phyloP scores from a whole-genome alignment of 1,140 invertebrate genomes.

The Hycleus phaleratus region DNA sequence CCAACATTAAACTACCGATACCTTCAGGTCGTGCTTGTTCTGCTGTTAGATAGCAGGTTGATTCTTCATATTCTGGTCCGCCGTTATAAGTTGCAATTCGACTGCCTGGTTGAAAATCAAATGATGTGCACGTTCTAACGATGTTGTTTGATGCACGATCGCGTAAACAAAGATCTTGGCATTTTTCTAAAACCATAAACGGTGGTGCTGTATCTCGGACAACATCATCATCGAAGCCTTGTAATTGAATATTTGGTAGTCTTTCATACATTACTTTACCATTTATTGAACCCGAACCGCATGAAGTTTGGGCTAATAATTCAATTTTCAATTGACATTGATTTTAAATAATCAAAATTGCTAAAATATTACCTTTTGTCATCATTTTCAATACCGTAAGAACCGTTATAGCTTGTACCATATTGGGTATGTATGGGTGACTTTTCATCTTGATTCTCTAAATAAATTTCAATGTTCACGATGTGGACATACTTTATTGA shows the following conservation, averaged over 20 bases:
- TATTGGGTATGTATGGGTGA: slow-evolving; percentile 51
- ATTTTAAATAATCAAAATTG: background rate
- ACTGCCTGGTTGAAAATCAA: slow-evolving; percentile 83
- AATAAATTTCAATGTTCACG: slow-evolving; percentile 22
- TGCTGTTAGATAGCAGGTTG: slow-evolving; percentile 77
- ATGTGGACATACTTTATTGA: slow-evolving; percentile 41
- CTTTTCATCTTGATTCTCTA: slow-evolving; percentile 51
- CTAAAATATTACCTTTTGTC: slow-evolving; percentile 61
- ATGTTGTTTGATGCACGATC: slow-evolving; percentile 74
- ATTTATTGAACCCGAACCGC: slow-evolving; percentile 66
- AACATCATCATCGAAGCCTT: slow-evolving; percentile 80
- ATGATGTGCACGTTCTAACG: slow-evolving; percentile 72
- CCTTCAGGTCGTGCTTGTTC: slow-evolving; percentile 80
- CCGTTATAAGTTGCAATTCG: slow-evolving; percentile 72
- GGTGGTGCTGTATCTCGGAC: slow-evolving; percentile 75
- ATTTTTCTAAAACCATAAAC: slow-evolving; percentile 77
- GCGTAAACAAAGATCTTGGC: slow-evolving; percentile 72
- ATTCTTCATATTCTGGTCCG: slow-evolving; percentile 80
- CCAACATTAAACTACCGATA: slow-evolving; percentile 74
- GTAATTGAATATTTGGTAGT: slow-evolving; percentile 78
- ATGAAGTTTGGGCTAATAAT: slow-evolving; percentile 74
- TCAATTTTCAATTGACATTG: background rate
- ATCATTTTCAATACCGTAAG: slow-evolving; percentile 74
- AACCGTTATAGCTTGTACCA: slow-evolving; percentile 78
- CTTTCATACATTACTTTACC: slow-evolving; percentile 82